Base-by-base conservation (phyloP, 2,888 invertebrate genomes). In the Sarcophaga variegata region DNA sequence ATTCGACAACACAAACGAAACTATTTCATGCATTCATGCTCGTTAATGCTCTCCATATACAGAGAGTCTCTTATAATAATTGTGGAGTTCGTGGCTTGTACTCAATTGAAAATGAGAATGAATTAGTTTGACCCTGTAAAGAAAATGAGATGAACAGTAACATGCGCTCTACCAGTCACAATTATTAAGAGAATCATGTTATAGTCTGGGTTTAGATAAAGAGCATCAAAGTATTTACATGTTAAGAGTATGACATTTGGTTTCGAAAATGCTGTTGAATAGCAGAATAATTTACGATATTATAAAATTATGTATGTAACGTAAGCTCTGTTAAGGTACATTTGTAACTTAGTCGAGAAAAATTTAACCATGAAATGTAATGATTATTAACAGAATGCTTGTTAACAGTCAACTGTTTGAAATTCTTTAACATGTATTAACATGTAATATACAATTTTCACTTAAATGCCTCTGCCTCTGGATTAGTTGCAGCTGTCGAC, bases 231-330 rank as follows among this genome's bases (percentile, higher is more conserved):
- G n/a, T 6, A 25, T 37, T 4, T 3, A 17, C 12, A n/a, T 11
- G 4, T 47, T 37, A 86, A 82, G 82, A 82, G 86, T 49, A 20
- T 2, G 62, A 81, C 75, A 81, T 81, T 83, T 78, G 81, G 54
- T 83, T 87, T 87, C 64, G 78, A 81, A 81, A 4, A 75, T 81
- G 22, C 63, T 70, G 25, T 14, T 11, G 10, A 3, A 3, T 71
- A 62, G 62, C 66, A 70, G n/a, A 20, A 22, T n/a, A 4, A 37
- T 54, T 83, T 86, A 86, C 86, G 81, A 81, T 81, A 81, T 60
- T 81, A 66, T 62, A 59, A 74, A 6, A 3, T n/a, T 6, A 8
- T 37, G 8, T 64, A 25, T 37, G 8, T 64, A 25, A 27, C 8
- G 37, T 12, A 37, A 10, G 10, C 2, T 11, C 37, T 45, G 25